phyloP scores from a whole-genome alignment of 2,113 vertebrate species.

The Trematomus loennbergii region DNA sequence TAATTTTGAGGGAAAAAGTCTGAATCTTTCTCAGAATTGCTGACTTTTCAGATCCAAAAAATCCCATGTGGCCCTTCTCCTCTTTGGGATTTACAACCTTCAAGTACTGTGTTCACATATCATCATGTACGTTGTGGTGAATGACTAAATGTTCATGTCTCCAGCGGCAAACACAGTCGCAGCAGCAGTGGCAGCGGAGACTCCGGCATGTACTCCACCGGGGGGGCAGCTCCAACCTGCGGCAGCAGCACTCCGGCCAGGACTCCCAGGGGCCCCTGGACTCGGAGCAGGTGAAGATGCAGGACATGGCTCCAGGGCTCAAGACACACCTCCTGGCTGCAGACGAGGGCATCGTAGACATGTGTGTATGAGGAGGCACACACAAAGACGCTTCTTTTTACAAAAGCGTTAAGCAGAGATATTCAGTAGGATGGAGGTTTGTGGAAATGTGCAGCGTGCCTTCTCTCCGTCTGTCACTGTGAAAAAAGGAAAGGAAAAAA shows the following conservation, averaged over 20 bases:
- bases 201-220: constrained; percentile 78
- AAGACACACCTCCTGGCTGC: not conserved
- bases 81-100: too few species aligned
- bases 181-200: constrained; percentile 75
- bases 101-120: not conserved
- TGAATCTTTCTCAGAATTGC: too few species aligned
- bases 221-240: constrained; percentile 54
- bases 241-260: not conserved
- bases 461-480: constrained; percentile 16
- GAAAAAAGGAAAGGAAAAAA: not conserved
- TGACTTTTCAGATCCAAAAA: too few species aligned
- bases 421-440: not conserved
- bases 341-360: constrained; percentile 48
- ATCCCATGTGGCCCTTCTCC: too few species aligned
- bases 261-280: not conserved
- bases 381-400: not conserved
- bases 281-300: constrained; percentile 44
- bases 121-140: not conserved
- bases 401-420: not conserved
- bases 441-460: constrained; percentile 6
- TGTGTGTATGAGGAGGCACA: constrained; percentile 47
- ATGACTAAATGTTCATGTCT: not conserved
- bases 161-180: constrained; percentile 51
- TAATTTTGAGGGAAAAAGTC: too few species aligned
- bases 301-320: not conserved